Evolutionary conservation across 2,797 vertebrate species (phyloP), one percentile per base, ranked within the genome.

Genomic region (Chaenodraco wilsoni): DNA sequence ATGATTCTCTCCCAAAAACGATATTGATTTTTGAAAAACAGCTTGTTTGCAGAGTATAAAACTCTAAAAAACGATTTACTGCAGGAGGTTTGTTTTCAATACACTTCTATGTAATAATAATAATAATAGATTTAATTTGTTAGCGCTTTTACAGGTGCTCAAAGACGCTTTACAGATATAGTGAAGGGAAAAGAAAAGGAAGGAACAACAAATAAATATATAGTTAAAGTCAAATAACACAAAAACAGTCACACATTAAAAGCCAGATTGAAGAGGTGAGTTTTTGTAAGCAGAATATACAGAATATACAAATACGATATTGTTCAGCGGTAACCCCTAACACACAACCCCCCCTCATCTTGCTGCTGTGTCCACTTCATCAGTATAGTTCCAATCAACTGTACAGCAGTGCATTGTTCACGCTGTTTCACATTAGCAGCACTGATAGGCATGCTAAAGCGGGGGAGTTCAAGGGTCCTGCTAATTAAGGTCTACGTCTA

Each of bases 401-500:
- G 87, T 61, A 40, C 48, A 85, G 63, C 78, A 82, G 66, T 77
- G 84, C 75, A 63, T 87, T 89, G 9, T 89, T 84, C 77, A 55
- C 37, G 44, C 81, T 74, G 72, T 85, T 88, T 84, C 65, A 76
- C 84, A 85, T 65, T 65, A 55, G 86, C 81, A 9, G 67, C 72
- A 60, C 86, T 91, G 87, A 89, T 86, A 83, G 86, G 79, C 78
- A 60, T 15, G 55, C 58, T 78, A 73, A 87, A 89, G 76, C 83
- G 79, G 80, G 91, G 86, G 84, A 88, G 92, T 91, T 93, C 91
- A 93, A 88, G 88, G 91, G 91, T 93, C 92, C 79, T 85, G 86
- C 93, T 94, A 94, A 95, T 94, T 94, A 93, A 92, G 91, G 92
- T 93, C 91, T 94, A 93, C 94, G 92, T 93, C 91, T 94, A 93